phyloP scores from a whole-genome alignment of 2,113 vertebrate species.

The Calidris pugnax region DNA sequence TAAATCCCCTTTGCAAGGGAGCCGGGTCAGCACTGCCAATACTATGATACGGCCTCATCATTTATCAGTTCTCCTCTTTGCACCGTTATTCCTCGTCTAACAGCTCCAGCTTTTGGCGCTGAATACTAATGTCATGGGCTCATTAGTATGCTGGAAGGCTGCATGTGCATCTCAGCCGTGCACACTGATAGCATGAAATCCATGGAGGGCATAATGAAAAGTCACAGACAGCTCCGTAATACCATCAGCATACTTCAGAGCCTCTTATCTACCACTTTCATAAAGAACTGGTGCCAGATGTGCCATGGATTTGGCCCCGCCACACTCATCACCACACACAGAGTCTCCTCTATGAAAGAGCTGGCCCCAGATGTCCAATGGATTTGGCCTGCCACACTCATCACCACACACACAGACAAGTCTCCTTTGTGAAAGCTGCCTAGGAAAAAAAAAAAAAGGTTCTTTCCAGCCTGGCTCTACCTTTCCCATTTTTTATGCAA shows the following conservation, averaged over 20 bases:
- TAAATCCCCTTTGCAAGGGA: slow-evolving; percentile 42
- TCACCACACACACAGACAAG: neutral
- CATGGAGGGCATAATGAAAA: slow-evolving; percentile 39
- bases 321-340: neutral
- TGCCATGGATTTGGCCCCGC: slow-evolving; percentile 7
- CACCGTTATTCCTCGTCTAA: slow-evolving; percentile 59
- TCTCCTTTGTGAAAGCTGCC: neutral
- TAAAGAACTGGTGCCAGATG: slow-evolving; percentile 8
- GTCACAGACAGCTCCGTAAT: neutral
- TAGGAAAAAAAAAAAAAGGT: neutral
- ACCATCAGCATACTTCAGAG: neutral
- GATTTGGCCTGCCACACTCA: slow-evolving; percentile 14
- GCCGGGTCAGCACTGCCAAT: slow-evolving; percentile 31
- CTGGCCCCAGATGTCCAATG: neutral
- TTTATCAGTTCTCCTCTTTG: slow-evolving; percentile 60
- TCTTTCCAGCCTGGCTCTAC: neutral
- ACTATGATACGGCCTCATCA: slow-evolving; percentile 65
- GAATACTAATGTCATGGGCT: slow-evolving; percentile 59
- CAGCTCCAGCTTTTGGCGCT: slow-evolving; percentile 30
- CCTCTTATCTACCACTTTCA: neutral
- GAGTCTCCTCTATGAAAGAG: neutral
- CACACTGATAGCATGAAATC: slow-evolving; percentile 15
- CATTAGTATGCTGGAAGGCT: slow-evolving; percentile 50
- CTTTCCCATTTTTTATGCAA: slow-evolving; percentile 38
- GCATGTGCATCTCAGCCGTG: neutral